phyloP scores from a whole-genome alignment of 2,113 vertebrate genomes.

The Pan paniscus region DNA sequence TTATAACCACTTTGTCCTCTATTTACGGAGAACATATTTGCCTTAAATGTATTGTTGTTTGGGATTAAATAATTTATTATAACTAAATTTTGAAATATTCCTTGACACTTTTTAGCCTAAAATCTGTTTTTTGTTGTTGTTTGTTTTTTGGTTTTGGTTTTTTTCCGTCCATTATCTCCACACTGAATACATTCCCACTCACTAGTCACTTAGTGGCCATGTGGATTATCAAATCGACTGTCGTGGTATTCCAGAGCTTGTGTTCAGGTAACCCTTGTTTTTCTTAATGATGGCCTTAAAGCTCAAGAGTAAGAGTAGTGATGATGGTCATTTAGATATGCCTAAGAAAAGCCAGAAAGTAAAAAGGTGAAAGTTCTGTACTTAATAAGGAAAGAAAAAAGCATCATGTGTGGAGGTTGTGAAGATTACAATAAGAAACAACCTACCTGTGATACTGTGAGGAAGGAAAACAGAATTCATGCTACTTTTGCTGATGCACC shows the following conservation, averaged over 20 bases:
- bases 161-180: background rate
- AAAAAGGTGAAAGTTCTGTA: background rate
- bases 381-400: background rate
- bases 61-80: background rate
- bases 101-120: background rate
- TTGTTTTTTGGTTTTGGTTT: too few species aligned
- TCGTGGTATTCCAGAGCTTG: background rate
- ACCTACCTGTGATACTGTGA: background rate
- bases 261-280: background rate
- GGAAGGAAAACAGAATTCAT: background rate
- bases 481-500: background rate
- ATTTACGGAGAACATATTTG: background rate
- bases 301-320: background rate
- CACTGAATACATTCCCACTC: background rate
- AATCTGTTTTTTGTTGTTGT: background rate
- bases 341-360: background rate
- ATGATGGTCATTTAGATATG: background rate
- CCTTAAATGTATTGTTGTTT: background rate
- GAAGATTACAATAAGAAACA: background rate
- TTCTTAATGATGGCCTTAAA: background rate
- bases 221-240: background rate
- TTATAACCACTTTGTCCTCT: background rate
- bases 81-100: constrained; percentile 40
- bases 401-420: background rate
- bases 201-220: background rate